These are phyloP conservation scores for Brachionus koreanus DNA, from an alignment of 1,140 invertebrate genomes.

Conservation along the genomic window DNA sequence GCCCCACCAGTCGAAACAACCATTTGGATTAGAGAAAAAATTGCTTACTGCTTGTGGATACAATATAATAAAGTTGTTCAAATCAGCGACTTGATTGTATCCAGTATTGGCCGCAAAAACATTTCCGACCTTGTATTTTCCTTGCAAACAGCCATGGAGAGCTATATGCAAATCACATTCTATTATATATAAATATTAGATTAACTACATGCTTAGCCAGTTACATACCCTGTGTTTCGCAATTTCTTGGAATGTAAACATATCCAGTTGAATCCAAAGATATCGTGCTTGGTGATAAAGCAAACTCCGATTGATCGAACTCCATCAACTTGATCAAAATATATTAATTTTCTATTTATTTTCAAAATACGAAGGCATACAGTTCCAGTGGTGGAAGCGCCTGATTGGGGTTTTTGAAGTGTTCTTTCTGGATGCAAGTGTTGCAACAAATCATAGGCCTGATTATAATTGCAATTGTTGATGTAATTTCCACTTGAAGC, in stretches of 20 bases:
- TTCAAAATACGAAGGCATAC: not conserved
- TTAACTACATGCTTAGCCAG: constrained; percentile 3
- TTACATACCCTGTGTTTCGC: constrained; percentile 43
- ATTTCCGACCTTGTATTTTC: constrained; percentile 53
- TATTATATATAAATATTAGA: not conserved
- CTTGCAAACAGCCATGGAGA: constrained; percentile 57
- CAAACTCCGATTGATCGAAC: constrained; percentile 55
- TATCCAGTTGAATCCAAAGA: constrained; percentile 54
- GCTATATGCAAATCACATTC: constrained; percentile 56
- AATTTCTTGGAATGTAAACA: constrained; percentile 54
- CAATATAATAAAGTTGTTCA: constrained; percentile 59
- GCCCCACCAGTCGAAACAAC: constrained; percentile 60
- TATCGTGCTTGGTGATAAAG: constrained; percentile 47
- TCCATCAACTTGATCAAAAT: constrained; percentile 46
- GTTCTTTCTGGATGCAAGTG: constrained; percentile 52
- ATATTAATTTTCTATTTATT: not conserved
- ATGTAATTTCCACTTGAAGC: constrained; percentile 49
- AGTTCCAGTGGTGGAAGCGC: not conserved
- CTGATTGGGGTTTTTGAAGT: constrained; percentile 32
- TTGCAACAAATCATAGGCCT: constrained; percentile 56
- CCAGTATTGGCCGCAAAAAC: constrained; percentile 53
- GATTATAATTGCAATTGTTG: constrained; percentile 57
- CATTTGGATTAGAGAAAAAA: constrained; percentile 50
- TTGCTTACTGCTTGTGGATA: constrained; percentile 55
- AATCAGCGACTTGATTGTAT: constrained; percentile 58